Evolutionary conservation across 2,113 vertebrate genomes (phyloP).

Genomic region (Pao palembangensis): DNA sequence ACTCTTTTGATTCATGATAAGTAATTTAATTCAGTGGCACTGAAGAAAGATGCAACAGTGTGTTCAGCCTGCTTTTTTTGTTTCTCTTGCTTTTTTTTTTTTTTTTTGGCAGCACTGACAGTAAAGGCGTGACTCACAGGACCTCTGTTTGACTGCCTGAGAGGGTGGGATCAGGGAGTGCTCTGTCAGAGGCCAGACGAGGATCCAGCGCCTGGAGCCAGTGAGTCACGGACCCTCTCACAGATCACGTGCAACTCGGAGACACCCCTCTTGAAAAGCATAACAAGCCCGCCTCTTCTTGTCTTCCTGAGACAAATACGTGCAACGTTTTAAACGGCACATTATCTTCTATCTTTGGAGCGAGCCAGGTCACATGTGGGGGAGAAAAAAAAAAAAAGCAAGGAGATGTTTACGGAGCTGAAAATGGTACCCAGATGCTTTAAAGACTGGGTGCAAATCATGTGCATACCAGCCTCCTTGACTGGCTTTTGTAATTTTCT

Average conservation of each 20-base stretch:
- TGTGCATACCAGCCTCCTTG: constrained; percentile 29
- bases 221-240: constrained; percentile 69
- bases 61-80: neutral
- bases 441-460: constrained; percentile 56
- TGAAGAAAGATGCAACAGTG: no score
- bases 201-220: constrained; percentile 60
- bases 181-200: constrained; percentile 60
- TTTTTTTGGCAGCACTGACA: constrained; percentile 13
- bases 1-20: no score
- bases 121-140: constrained; percentile 59
- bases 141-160: constrained; percentile 45
- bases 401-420: constrained; percentile 25
- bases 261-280: constrained; percentile 51
- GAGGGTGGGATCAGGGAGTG: constrained; percentile 43
- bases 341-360: constrained; percentile 8
- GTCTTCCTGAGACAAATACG: constrained; percentile 28
- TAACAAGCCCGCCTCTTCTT: constrained; percentile 36
- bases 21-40: no score
- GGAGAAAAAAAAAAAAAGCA: constrained; percentile 4
- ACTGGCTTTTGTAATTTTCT: constrained; percentile 25
- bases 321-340: constrained; percentile 37
- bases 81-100: neutral
- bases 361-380: constrained; percentile 17
- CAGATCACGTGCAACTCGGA: constrained; percentile 60
- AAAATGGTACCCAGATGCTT: constrained; percentile 48